A percentile compares a stretch with the other conserved stretches of the same genome.
phyloP scores from a whole-genome alignment of 2,797 vertebrate species.

The Xyrichtys novacula region DNA sequence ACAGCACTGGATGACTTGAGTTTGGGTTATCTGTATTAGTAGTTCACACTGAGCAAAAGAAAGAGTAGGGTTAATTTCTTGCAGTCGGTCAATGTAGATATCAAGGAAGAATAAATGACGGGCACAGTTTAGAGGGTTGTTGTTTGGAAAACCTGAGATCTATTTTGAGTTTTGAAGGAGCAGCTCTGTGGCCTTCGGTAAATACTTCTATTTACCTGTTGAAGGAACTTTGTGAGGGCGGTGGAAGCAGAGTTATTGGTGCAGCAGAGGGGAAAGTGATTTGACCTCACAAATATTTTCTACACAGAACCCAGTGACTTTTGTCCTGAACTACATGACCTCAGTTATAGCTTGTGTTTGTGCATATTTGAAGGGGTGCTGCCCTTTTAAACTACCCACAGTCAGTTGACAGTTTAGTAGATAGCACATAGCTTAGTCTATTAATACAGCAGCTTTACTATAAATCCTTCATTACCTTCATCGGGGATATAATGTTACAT shows the following conservation, averaged over 20 bases:
- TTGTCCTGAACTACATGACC: constrained; percentile 37
- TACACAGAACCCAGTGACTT: constrained; percentile 11
- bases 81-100: no score
- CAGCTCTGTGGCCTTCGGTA: constrained; percentile 42
- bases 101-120: no score
- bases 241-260: constrained; percentile 34
- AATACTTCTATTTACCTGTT: constrained; percentile 54
- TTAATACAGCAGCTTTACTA: neutral
- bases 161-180: constrained; percentile 32
- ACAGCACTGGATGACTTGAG: no score
- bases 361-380: neutral
- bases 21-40: no score
- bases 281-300: constrained; percentile 39
- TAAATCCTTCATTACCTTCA: neutral
- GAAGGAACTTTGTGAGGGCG: constrained; percentile 37
- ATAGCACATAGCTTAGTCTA: neutral
- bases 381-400: neutral
- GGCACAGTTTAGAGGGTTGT: no score
- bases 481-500: neutral
- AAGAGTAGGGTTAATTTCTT: no score
- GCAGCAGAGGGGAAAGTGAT: constrained; percentile 28
- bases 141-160: constrained; percentile 19
- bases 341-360: constrained; percentile 29
- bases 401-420: neutral
- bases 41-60: no score